Base-by-base conservation (phyloP, 1,140 invertebrate genomes). In the Drosophila parvula region DNA sequence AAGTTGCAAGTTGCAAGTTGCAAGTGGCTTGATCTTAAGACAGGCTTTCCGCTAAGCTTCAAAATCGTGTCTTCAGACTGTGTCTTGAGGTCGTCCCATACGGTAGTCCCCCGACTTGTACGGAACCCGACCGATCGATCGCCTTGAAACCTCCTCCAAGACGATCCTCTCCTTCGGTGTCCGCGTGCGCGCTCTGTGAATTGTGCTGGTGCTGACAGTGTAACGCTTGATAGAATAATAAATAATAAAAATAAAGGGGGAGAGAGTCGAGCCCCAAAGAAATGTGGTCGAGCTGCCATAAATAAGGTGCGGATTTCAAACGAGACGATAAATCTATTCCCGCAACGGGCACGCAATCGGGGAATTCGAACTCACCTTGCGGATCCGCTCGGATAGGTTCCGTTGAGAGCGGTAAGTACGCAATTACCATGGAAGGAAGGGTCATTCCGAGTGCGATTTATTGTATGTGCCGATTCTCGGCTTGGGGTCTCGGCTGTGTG, bases 181-280 rank as follows among this genome's bases (percentile, higher is more conserved):
- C 44, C 34, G 55, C 61, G 44, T 28, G 53, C 30, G 36, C 38
- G 36, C 55, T 14, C 30, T 10, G 74, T 77, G 48, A 77, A 76
- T 68, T 68, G 73, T 76, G 62, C 63, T 68, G 73, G 55, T 77
- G 74, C 74, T 77, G 74, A 77, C 74, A 77, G 55, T 68, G 55
- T 69, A 77, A 77, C 64, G 48, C 74, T 77, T 76, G 71, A 77
- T 77, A 77, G 74, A 77, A 77, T 77, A 77, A 77, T 76, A 77
- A 77, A 77, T 77, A 77, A 77, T 77, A 77, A 69, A 36, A 56
- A 56, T 44, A 50, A 71, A 40, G 36, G 48, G 53, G 55, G 69
- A 30, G 68, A 48, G 40, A 70, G 28, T 7, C 32, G 30, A 30
- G 27, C 43, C 40, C 38, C 40, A 55, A 27, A 76, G 74, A 58